Base-by-base conservation (phyloP, 2,113 vertebrate genomes). In the Scytalopus superciliaris region DNA sequence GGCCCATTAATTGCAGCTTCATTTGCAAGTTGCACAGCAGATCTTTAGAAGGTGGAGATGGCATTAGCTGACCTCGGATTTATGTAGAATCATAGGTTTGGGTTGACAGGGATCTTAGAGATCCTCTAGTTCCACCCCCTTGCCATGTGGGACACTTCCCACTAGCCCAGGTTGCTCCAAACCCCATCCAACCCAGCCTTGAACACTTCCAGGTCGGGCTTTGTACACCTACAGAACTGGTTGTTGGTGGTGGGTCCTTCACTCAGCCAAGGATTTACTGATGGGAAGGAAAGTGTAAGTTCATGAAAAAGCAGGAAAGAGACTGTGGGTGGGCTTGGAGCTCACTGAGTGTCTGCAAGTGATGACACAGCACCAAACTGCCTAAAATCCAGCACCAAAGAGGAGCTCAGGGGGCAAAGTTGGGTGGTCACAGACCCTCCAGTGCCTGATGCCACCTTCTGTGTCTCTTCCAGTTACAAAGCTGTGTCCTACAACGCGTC, bases 401-500 rank as follows among this genome's bases (percentile, higher is more conserved):
- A 14, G 6, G 66, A 35, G 3, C n/a, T 25, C 9, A 5, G 21
- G 6, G 31, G n/a, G 42, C 19, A 35, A 3, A 0, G 0, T 0
- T 33, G 42, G 22, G 17, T 60, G 21, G 23, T 8, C 37, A 18
- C 72, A 50, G 70, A 18, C n/a, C 37, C 52, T 80, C 35, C 55
- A 27, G 33, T n/a, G 55, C 44, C 27, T 88, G 37, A 93, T 42
- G 35, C 31, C 4, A 12, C 14, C 56, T 44, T 90, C 94, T 14
- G 39, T 96, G 79, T 97, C 55, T 94, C 69, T 94, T 97, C 42
- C 95, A 99, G 99, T 50, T 99, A 99, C 91, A 98, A 98, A 78
- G 97, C 98, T 0, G 98, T 98, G 72, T 98, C 98, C 92, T 99
- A 99, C 93, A 99, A 98, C 3, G 97, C 98, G 1, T 97, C 98